These are phyloP conservation scores for Pomatostomus ruficeps DNA, from an alignment of 2,113 vertebrate species.

Conservation along the genomic window DNA sequence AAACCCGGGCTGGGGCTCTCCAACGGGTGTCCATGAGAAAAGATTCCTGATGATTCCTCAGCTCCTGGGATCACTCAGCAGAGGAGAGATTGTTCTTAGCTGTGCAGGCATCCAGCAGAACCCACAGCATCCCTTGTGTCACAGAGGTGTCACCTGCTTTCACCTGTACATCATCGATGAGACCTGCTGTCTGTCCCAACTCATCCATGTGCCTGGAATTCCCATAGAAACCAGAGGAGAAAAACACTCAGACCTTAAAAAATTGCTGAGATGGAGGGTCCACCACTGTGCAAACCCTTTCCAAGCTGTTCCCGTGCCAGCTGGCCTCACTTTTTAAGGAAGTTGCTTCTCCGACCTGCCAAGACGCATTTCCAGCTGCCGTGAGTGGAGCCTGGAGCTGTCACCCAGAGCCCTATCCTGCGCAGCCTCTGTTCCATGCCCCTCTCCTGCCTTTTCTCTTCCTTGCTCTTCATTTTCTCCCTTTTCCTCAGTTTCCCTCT, in stretches of 20 bases:
- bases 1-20: not conserved
- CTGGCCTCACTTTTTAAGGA: not conserved
- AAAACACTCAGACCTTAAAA: not conserved
- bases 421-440: rapidly evolving
- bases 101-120: not conserved
- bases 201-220: not conserved
- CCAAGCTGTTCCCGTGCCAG: not conserved
- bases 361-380: not conserved
- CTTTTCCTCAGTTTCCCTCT: not conserved
- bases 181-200: not conserved
- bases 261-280: not conserved
- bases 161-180: not conserved
- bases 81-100: not conserved
- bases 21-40: not conserved
- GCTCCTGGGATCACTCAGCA: not conserved
- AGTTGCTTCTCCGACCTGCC: not conserved
- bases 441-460: not conserved
- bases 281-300: not conserved
- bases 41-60: not conserved
- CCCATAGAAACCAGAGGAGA: not conserved
- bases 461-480: not conserved
- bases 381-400: not conserved
- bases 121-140: not conserved
- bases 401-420: not conserved
- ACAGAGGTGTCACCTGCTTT: not conserved